phyloP scores from a whole-genome alignment of 2,797 vertebrate species.

The Gymnopithys bicolor region DNA sequence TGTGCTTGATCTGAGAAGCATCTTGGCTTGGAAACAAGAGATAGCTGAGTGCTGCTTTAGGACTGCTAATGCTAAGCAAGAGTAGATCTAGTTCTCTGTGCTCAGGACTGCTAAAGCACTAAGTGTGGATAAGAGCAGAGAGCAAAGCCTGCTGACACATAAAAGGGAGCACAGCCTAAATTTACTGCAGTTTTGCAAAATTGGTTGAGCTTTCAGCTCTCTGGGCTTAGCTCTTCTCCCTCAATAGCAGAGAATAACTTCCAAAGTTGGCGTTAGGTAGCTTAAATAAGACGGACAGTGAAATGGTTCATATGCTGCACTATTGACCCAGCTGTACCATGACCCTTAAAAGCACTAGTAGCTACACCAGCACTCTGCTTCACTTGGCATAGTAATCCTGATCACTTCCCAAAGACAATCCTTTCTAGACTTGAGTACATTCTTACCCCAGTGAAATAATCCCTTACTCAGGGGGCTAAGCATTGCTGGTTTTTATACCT shows the following conservation, averaged over 20 bases:
- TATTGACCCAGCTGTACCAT: background rate
- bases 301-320: background rate
- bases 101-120: background rate
- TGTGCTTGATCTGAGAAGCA: background rate
- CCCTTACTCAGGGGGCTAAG: background rate
- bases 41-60: background rate
- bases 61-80: background rate
- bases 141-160: background rate
- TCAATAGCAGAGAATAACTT: background rate
- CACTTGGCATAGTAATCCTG: background rate
- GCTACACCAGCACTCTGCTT: background rate
- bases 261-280: background rate
- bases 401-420: background rate
- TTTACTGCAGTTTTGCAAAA: background rate
- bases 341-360: background rate
- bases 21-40: background rate
- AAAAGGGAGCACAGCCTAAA: background rate
- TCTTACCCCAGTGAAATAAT: background rate
- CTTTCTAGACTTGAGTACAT: background rate
- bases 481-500: background rate
- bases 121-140: background rate
- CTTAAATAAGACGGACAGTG: background rate
- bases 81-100: background rate
- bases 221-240: background rate
- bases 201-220: background rate